Evolutionary conservation across 2,797 vertebrate genomes (phyloP), one percentile per base, ranked within the genome.

Genomic region (Manis crassicaudata): DNA sequence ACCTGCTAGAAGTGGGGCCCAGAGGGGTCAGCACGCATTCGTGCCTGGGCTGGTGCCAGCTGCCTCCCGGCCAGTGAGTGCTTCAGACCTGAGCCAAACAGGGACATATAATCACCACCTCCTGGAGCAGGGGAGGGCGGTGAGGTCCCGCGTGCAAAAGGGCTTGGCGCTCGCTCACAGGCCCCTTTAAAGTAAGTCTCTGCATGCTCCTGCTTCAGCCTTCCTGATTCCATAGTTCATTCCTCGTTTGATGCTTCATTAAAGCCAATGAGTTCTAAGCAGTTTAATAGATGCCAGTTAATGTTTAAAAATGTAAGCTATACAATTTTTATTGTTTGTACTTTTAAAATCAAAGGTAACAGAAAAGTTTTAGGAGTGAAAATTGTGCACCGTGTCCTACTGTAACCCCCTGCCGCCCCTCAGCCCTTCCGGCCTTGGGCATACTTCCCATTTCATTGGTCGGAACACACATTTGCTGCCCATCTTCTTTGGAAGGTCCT

Each of bases 1-100:
- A 98, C 94, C 94, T 86, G 73, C 89, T 96, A 84, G 95, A 94
- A 97, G 82, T 65, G 94, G 80, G 85, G 77, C 80, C 79, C 56
- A 0, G 68, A 20, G 70, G 83, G 88, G 37, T 37, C 76, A 93
- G 93, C 93, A 70, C 8, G 32, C 76, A 93, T 5, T 92, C 6
- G 17, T 83, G 91, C 83, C 90, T 97, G 97, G 93, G 95, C 40
- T 3, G 1, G 40, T 21, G 95, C 96, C 97, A 97, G 89, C 82
- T 56, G 79, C 75, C 23, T 87, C 63, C 80, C 46, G 11, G 65
- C 82, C 88, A 96, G 92, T 46, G 79, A 37, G 82, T 65, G 68
- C 90, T 91, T 46, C 91, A 94, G 82, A 12, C 54, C 82, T 62
- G 85, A 96, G 82, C 92, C 90, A 79, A 79, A 85, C 75, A 87